phyloP scores from a whole-genome alignment of 2,888 invertebrate genomes.

The Clistopyga incitator region DNA sequence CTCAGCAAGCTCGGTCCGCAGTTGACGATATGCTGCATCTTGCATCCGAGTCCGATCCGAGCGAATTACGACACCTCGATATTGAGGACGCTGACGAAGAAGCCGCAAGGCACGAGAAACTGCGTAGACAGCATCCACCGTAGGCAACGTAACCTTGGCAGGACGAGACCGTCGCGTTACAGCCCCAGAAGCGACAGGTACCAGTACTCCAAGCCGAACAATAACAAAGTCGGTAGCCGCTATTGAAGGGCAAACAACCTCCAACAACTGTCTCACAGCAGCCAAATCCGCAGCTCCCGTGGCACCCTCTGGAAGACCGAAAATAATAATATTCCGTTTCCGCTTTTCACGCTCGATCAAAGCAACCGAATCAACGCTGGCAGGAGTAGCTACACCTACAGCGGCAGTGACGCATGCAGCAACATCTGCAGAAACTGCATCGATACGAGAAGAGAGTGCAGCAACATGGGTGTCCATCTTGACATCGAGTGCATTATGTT shows the following conservation, averaged over 20 bases:
- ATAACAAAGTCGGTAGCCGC: not conserved
- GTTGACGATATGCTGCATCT: not conserved
- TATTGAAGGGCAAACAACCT: not conserved
- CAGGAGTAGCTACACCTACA: not conserved
- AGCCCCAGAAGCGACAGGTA: not conserved
- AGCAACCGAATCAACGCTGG: not conserved
- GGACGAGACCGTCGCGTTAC: not conserved
- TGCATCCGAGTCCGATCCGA: not conserved
- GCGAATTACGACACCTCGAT: not conserved
- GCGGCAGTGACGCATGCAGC: not conserved
- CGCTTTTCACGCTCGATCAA: not conserved
- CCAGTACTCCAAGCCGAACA: not conserved
- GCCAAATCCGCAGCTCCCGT: not conserved
- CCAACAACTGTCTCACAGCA: not conserved
- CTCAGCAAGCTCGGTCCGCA: not conserved
- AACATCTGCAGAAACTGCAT: not conserved
- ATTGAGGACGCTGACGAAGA: not conserved
- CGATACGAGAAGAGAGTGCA: not conserved
- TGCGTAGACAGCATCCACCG: not conserved
- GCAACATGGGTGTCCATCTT: not conserved
- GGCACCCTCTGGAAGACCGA: not conserved
- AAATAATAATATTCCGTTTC: not conserved
- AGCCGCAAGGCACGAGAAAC: not conserved
- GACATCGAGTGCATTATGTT: not conserved
- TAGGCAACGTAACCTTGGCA: not conserved